Conservation (phyloP, 2,113 vertebrate species). For the Propithecus coquereli region DNA sequence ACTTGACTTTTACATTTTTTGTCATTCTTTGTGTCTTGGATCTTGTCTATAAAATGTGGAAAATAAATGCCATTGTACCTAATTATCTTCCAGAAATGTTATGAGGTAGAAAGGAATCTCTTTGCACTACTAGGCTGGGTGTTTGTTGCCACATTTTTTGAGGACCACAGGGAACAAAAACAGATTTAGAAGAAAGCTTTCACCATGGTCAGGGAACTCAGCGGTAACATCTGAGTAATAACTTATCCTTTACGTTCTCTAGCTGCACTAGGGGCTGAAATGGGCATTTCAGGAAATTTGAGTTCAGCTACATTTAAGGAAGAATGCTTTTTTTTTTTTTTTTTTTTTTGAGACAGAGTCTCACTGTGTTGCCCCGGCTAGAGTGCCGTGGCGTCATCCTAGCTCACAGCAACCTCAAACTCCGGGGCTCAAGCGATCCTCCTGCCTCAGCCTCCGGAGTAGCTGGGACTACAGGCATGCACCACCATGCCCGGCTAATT, state of each 20-base stretch:
- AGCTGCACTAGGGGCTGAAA: constrained; percentile 10
- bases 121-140: not conserved
- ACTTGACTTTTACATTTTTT: constrained; percentile 7
- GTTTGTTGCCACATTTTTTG: not conserved
- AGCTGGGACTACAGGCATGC: too few species aligned
- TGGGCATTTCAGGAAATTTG: constrained; percentile 5
- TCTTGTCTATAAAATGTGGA: not conserved
- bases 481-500: too few species aligned
- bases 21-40: constrained; percentile 13
- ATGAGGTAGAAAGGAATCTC: not conserved
- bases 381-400: too few species aligned
- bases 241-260: not conserved
- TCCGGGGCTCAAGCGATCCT: too few species aligned
- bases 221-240: not conserved
- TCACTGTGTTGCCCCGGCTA: too few species aligned
- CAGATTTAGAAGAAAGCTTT: not conserved
- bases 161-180: not conserved
- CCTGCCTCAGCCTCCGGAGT: too few species aligned
- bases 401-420: too few species aligned
- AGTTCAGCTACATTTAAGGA: constrained; percentile 8
- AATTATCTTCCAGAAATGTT: not conserved
- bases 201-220: not conserved
- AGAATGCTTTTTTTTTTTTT: not conserved
- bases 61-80: not conserved
- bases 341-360: too few species aligned